These are phyloP conservation scores for Tupaia chinensis DNA, from an alignment of 2,113 vertebrate species.

Conservation along the genomic window DNA sequence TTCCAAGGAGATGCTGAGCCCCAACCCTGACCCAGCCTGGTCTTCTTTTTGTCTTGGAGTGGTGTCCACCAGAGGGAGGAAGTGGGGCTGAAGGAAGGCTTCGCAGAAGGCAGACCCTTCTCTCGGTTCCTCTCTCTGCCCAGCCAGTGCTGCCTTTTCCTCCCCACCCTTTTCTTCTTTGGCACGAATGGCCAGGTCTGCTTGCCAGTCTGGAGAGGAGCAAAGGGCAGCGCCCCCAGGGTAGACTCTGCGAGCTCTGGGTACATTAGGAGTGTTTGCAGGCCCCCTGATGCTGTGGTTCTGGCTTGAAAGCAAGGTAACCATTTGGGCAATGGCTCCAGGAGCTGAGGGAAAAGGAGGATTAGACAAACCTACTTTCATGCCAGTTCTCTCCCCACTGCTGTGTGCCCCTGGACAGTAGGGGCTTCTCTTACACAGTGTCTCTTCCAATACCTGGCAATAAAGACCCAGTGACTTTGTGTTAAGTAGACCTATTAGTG, in stretches of 20 bases:
- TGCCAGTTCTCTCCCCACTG: not conserved
- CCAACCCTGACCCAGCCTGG: not conserved
- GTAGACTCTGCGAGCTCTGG: not conserved
- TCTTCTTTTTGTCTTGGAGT: not conserved
- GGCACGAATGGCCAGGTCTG: not conserved
- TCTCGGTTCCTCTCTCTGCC: not conserved
- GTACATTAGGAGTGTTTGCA: not conserved
- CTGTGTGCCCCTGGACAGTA: not conserved
- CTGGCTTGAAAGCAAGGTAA: not conserved
- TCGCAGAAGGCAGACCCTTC: not conserved
- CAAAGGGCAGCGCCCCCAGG: not conserved
- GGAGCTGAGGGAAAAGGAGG: not conserved
- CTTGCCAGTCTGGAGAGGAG: not conserved
- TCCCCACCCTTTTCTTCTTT: not conserved
- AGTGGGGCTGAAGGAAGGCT: not conserved
- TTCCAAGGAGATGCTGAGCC: slow-evolving; percentile 13
- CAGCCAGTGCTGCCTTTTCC: not conserved
- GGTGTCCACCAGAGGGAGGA: not conserved
- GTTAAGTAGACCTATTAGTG: not conserved
- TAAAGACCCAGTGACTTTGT: not conserved
- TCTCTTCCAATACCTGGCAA: not conserved
- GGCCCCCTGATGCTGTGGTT: not conserved
- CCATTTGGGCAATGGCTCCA: not conserved
- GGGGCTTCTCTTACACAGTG: not conserved
- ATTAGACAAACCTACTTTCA: not conserved